These are phyloP conservation scores for Bombus fervidus DNA, from an alignment of 1,140 invertebrate genomes.

Conservation along the genomic window DNA sequence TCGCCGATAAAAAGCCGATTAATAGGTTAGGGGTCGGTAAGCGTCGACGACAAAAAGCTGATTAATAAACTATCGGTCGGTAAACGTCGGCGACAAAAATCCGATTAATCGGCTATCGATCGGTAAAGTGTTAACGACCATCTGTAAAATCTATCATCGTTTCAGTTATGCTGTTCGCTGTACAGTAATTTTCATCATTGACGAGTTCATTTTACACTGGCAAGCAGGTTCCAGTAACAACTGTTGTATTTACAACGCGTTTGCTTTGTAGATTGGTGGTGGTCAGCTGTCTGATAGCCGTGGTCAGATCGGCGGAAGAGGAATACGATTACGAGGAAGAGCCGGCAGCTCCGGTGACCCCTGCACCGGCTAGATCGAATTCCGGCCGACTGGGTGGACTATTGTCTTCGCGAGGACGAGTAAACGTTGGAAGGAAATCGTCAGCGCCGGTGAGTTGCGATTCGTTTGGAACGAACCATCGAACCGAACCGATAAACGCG, in stretches of 20 bases:
- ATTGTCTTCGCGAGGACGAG: constrained; percentile 67
- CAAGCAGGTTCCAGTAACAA: too few relatives aligned
- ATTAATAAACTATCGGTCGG: too few relatives aligned
- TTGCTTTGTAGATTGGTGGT: constrained; percentile 68
- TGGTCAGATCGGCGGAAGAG: constrained; percentile 69
- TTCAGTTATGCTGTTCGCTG: too few relatives aligned
- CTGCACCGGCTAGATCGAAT: constrained; percentile 55
- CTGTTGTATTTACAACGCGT: neutral
- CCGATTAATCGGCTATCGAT: too few relatives aligned
- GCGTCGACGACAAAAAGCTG: rapidly evolving
- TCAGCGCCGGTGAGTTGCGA: constrained; percentile 9
- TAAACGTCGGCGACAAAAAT: too few relatives aligned
- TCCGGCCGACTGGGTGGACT: constrained; percentile 68
- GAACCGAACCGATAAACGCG: neutral
- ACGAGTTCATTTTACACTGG: too few relatives aligned
- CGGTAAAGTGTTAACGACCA: too few relatives aligned
- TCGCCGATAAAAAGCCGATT: too few relatives aligned
- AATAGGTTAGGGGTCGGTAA: too few relatives aligned
- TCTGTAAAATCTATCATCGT: too few relatives aligned
- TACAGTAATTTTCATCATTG: too few relatives aligned
- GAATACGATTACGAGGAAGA: constrained; percentile 76
- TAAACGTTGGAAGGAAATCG: constrained; percentile 64
- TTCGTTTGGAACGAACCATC: neutral
- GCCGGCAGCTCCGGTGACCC: constrained; percentile 66
- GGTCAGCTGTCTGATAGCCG: constrained; percentile 65